Conservation (phyloP, 1,140 invertebrate species). For the Oryctes rhinoceros region DNA sequence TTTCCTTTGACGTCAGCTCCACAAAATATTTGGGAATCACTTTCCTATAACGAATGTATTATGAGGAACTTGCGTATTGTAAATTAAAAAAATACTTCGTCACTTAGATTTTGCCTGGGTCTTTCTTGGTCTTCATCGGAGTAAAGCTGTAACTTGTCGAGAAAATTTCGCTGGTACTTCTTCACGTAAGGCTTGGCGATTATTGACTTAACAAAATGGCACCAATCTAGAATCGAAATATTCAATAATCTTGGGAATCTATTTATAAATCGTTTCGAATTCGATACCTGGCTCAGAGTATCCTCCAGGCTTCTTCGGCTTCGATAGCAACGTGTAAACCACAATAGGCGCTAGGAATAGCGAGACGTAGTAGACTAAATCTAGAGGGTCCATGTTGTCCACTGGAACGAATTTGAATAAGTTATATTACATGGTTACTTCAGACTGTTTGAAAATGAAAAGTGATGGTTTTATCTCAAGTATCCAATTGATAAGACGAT, state of each 20-base stretch:
- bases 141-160: background rate
- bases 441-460: too few species aligned
- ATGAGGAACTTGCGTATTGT: background rate
- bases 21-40: background rate
- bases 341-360: background rate
- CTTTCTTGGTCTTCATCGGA: background rate
- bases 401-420: too few species aligned
- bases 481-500: too few species aligned
- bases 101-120: background rate
- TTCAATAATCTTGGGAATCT: background rate
- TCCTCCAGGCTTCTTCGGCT: background rate
- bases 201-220: background rate
- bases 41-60: background rate
- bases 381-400: background rate
- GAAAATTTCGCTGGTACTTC: background rate
- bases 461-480: too few species aligned
- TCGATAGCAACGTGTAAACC: background rate
- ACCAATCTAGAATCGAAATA: background rate
- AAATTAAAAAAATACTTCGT: too few species aligned
- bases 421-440: too few species aligned
- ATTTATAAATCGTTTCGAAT: background rate
- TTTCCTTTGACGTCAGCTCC: conserved; percentile 1
- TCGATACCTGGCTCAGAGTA: background rate
- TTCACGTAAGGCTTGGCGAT: background rate
- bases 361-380: background rate